A percentile compares a stretch with the other conserved stretches of the same genome.
These are phyloP conservation scores for Sericinus montela DNA, from an alignment of 2,888 invertebrate species.

Conservation along the genomic window DNA sequence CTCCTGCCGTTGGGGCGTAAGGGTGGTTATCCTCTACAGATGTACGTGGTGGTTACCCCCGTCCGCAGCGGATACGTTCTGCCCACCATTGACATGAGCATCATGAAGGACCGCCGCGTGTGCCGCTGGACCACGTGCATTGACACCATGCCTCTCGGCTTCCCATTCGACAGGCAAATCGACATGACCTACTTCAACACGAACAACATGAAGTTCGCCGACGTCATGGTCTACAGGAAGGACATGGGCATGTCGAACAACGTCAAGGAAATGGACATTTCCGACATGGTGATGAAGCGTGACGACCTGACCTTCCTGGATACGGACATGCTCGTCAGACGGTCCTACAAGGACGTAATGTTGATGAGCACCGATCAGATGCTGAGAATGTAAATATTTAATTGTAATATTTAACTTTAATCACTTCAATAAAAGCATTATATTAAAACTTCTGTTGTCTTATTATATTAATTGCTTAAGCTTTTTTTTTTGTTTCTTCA, in stretches of 20 bases:
- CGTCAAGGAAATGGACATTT: slow-evolving; percentile 53
- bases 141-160: slow-evolving; percentile 84
- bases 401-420: too few species aligned
- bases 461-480: too few species aligned
- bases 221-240: slow-evolving; percentile 82
- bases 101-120: slow-evolving; percentile 71
- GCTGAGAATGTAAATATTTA: slow-evolving; percentile 44
- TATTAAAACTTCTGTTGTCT: too few species aligned
- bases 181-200: slow-evolving; percentile 79
- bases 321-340: slow-evolving; percentile 53
- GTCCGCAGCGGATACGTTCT: slow-evolving; percentile 68
- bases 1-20: slow-evolving; percentile 84
- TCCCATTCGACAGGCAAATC: slow-evolving; percentile 86
- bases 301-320: slow-evolving; percentile 66
- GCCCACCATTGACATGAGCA: slow-evolving; percentile 59
- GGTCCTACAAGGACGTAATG: slow-evolving; percentile 66
- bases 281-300: slow-evolving; percentile 62
- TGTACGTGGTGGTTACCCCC: slow-evolving; percentile 82
- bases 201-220: slow-evolving; percentile 83
- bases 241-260: slow-evolving; percentile 56
- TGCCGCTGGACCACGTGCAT: slow-evolving; percentile 76
- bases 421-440: too few species aligned
- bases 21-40: slow-evolving; percentile 81
- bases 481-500: too few species aligned
- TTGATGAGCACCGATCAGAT: slow-evolving; percentile 56